Evolutionary conservation across 2,888 invertebrate genomes (phyloP).

Genomic region (Minunthozetes semirufus): DNA sequence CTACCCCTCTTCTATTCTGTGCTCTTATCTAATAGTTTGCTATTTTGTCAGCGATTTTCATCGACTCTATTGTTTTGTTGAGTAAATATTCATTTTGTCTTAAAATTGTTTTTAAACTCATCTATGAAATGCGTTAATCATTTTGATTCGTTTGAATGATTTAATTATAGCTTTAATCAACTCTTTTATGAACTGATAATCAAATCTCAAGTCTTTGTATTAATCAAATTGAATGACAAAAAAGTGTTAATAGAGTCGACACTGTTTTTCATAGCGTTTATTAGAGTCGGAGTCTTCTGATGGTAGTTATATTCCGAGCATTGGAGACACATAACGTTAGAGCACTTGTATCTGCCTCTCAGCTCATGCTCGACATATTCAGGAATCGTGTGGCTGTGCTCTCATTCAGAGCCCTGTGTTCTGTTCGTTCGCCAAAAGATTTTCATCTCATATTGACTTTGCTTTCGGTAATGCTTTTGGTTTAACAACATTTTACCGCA

Average conservation of each 20-base stretch:
- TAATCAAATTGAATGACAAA: too few species aligned
- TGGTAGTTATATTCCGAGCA: background rate
- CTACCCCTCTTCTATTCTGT: background rate
- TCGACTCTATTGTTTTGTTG: too few species aligned
- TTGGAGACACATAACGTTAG: too few species aligned
- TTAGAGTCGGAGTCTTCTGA: background rate
- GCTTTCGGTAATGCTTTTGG: constrained; percentile 24
- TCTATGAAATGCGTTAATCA: too few species aligned
- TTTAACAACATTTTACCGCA: constrained; percentile 20
- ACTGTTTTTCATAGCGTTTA: background rate
- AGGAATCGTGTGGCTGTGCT: background rate
- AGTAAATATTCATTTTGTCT: too few species aligned
- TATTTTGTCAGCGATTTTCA: background rate
- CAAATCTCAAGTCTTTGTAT: background rate
- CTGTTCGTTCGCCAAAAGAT: background rate
- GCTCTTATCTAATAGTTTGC: background rate
- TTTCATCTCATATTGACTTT: constrained; percentile 20
- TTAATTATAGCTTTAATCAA: too few species aligned
- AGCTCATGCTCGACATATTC: constrained; percentile 1
- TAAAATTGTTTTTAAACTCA: too few species aligned
- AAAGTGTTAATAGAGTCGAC: background rate
- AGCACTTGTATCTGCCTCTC: background rate
- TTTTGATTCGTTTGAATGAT: too few species aligned
- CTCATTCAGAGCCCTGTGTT: background rate
- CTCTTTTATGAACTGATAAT: background rate